Conservation (phyloP, 2,113 vertebrate genomes). For the Tiliqua scincoides region DNA sequence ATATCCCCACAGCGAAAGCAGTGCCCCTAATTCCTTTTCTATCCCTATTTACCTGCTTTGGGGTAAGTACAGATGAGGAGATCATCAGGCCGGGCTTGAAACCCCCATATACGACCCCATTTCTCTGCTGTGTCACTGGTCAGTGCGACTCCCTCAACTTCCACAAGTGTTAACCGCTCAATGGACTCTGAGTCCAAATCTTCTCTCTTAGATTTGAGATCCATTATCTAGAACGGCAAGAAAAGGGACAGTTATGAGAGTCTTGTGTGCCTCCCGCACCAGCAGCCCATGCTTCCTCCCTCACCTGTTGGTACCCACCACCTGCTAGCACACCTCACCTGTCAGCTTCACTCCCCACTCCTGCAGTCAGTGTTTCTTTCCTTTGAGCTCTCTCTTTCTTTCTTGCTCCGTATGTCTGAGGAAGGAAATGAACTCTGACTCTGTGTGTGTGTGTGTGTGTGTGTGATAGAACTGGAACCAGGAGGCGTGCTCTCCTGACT, state of each 20-base stretch:
- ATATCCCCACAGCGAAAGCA: background rate
- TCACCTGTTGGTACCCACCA: no score
- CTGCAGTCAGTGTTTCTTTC: background rate
- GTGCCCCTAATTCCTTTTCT: no score
- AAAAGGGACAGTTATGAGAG: background rate
- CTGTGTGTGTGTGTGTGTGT: background rate
- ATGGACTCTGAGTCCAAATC: no score
- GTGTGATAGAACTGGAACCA: background rate
- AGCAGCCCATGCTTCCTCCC: no score
- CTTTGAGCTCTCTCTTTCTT: background rate
- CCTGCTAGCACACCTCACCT: background rate
- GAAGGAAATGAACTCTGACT: no score
- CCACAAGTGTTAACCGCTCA: background rate
- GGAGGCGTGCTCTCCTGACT: background rate
- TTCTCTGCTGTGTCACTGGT: constrained; percentile 66
- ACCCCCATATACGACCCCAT: constrained; percentile 78
- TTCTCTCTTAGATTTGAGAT: background rate
- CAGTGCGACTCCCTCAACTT: constrained; percentile 72
- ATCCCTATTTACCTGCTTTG: constrained; percentile 78
- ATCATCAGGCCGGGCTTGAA: constrained; percentile 81
- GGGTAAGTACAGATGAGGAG: constrained; percentile 83
- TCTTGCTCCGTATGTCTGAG: background rate
- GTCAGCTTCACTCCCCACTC: background rate
- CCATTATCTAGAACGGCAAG: background rate
- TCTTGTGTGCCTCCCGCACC: background rate